Evolutionary conservation across 2,888 invertebrate genomes (phyloP).

Genomic region (Nasonia oneida): DNA sequence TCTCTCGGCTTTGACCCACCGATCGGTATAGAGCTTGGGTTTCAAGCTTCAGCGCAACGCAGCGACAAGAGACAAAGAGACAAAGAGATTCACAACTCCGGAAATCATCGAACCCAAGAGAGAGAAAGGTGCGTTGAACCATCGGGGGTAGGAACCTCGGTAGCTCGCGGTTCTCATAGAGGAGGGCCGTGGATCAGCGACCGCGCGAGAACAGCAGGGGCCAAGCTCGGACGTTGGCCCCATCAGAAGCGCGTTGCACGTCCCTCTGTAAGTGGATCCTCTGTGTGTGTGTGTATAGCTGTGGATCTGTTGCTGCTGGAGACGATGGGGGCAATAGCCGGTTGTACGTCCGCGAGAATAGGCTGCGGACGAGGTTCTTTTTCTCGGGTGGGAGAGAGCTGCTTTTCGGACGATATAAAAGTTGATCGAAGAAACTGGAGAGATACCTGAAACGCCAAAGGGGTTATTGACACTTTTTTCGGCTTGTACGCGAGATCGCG

Average conservation of each 20-base stretch:
- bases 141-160: not conserved
- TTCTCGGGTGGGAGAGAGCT: not conserved
- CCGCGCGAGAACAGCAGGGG: constrained; percentile 48
- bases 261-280: not conserved
- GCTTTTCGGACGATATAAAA: not conserved
- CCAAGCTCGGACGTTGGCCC: constrained; percentile 62
- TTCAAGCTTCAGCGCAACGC: not conserved
- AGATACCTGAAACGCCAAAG: not conserved
- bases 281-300: too few relatives aligned
- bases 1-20: not conserved
- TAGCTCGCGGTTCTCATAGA: not conserved
- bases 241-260: not conserved
- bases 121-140: not conserved
- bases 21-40: not conserved
- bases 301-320: not conserved
- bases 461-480: not conserved
- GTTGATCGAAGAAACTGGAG: too few relatives aligned
- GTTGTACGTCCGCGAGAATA: not conserved
- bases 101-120: not conserved
- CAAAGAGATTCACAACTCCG: too few relatives aligned
- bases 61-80: too few relatives aligned
- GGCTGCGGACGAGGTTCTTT: not conserved
- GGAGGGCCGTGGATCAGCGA: not conserved
- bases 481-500: not conserved
- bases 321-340: not conserved